Evolutionary conservation across 2,797 vertebrate species (phyloP).

Genomic region (Sitta carolinensis): DNA sequence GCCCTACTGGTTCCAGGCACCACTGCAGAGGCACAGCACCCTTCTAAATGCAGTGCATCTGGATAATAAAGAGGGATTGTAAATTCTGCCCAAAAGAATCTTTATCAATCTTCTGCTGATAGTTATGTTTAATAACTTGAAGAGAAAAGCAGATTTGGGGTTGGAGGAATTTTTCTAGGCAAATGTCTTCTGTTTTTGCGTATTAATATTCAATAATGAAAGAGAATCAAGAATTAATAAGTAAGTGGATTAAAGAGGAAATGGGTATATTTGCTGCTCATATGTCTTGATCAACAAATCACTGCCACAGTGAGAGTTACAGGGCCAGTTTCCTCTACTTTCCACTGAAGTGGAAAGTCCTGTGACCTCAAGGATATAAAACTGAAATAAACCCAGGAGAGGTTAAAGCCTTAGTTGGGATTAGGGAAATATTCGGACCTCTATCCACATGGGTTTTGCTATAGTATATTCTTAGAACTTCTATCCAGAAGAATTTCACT

Average conservation of each 20-base stretch:
- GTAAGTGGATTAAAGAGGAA: background rate
- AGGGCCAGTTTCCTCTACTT: background rate
- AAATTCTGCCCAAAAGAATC: background rate
- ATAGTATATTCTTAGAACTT: background rate
- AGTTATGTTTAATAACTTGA: background rate
- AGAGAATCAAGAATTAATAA: background rate
- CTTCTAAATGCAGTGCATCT: background rate
- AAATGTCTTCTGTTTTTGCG: background rate
- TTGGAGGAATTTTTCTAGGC: background rate
- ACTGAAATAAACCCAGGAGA: background rate
- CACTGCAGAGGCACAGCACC: background rate
- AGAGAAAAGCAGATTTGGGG: background rate
- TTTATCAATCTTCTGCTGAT: background rate
- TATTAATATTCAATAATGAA: background rate
- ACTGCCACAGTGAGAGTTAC: background rate
- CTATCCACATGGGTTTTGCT: background rate
- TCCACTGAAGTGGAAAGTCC: background rate
- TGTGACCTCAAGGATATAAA: background rate
- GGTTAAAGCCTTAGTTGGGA: background rate
- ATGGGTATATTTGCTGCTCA: background rate
- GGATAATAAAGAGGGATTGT: background rate
- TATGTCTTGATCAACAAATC: background rate
- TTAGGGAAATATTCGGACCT: background rate
- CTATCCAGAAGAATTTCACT: background rate
- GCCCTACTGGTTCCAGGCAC: background rate